Percentiles rank a stretch among this genome's conserved stretches.
phyloP scores from a whole-genome alignment of 2,888 invertebrate species.

The Choreutis nemorana region DNA sequence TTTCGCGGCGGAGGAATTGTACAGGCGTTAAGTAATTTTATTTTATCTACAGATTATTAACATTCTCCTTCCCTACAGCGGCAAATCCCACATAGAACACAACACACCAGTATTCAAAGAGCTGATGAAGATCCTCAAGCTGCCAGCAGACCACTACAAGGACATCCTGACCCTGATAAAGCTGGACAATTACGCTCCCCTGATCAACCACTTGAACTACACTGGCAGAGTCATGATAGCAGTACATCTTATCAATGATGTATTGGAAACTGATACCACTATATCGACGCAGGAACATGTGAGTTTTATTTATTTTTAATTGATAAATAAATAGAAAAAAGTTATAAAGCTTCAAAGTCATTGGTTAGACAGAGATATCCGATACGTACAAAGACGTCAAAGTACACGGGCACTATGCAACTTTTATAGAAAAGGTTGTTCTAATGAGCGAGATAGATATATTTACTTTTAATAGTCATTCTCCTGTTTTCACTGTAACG shows the following conservation, averaged over 20 bases:
- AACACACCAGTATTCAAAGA: conserved; percentile 90
- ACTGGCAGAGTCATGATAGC: conserved; percentile 86
- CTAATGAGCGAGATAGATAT: no score
- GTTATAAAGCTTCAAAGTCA: no score
- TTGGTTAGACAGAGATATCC: no score
- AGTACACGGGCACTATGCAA: no score
- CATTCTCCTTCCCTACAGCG: conserved; percentile 58
- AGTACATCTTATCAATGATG: conserved; percentile 88
- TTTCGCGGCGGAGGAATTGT: no score
- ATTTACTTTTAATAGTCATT: no score
- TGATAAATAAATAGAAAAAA: neutral
- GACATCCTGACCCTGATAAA: conserved; percentile 88
- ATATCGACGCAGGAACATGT: conserved; percentile 91
- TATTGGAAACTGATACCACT: conserved; percentile 87
- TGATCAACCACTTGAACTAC: conserved; percentile 87
- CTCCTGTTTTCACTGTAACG: neutral
- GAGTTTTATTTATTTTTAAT: conserved; percentile 23
- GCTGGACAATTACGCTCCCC: conserved; percentile 85
- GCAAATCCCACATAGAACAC: conserved; percentile 68
- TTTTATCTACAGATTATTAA: no score
- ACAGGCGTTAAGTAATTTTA: no score
- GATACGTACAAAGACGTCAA: no score
- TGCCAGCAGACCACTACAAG: conserved; percentile 95
- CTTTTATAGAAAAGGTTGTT: no score
- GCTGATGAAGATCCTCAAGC: conserved; percentile 89